A percentile compares a stretch with the other conserved stretches of the same genome.
These are phyloP conservation scores for Agapornis roseicollis DNA, from an alignment of 2,113 vertebrate species.

Conservation along the genomic window DNA sequence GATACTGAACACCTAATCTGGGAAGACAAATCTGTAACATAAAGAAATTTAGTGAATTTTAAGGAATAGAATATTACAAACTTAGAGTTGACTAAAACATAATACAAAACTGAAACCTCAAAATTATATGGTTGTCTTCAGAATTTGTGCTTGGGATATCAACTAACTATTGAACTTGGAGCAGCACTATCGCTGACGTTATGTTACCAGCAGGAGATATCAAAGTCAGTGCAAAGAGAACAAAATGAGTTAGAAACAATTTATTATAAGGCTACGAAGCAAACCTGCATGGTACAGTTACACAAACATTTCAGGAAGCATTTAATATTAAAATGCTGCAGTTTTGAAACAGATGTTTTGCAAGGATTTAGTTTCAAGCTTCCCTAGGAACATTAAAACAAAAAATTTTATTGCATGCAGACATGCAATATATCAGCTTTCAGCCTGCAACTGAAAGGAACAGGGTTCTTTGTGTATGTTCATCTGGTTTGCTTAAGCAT, in stretches of 20 bases:
- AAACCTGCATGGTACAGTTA: slow-evolving; percentile 15
- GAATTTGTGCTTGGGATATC: background rate
- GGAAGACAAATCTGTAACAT: background rate
- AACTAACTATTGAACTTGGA: slow-evolving; percentile 18
- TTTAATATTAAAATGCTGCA: slow-evolving; percentile 59
- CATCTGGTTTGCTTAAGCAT: slow-evolving; percentile 18
- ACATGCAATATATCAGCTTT: slow-evolving; percentile 25
- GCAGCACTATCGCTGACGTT: background rate
- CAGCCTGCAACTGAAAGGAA: slow-evolving; percentile 16
- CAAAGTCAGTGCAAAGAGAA: slow-evolving; percentile 38
- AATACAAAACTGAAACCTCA: background rate
- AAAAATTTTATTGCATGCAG: slow-evolving; percentile 49
- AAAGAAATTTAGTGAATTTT: background rate
- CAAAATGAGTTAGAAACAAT: slow-evolving; percentile 34
- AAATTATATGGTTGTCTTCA: background rate
- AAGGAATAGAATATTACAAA: background rate
- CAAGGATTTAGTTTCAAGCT: slow-evolving; percentile 50
- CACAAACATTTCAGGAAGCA: slow-evolving; percentile 56
- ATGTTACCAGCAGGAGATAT: slow-evolving; percentile 37
- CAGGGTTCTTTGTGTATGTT: background rate
- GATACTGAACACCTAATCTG: background rate
- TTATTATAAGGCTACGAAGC: slow-evolving; percentile 20
- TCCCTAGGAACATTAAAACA: slow-evolving; percentile 46
- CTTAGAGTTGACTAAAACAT: background rate
- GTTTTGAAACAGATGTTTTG: slow-evolving; percentile 52